Percentiles rank a stretch among this genome's conserved stretches.
phyloP scores from a whole-genome alignment of 1,140 invertebrate species.

The Trichonephila clavipes region DNA sequence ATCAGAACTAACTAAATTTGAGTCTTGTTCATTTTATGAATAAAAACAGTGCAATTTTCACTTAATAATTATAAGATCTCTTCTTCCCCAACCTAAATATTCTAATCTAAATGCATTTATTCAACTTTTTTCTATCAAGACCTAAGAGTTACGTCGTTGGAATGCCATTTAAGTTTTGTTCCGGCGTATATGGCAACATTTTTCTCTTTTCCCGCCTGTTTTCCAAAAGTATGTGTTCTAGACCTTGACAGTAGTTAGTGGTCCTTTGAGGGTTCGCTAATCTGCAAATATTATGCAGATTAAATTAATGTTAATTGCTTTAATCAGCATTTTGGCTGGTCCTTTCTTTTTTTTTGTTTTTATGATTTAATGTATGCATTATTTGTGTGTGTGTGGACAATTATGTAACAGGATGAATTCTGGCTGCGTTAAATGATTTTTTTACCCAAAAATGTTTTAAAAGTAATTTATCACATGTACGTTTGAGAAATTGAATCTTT shows the following conservation, averaged over 20 bases:
- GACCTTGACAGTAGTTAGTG: background rate
- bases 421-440: background rate
- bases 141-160: background rate
- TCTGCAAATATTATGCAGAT: constrained; percentile 56
- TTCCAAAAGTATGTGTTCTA: background rate
- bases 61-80: background rate
- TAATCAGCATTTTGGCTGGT: constrained; percentile 36
- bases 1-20: background rate
- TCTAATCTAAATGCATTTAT: constrained; percentile 24
- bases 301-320: constrained; percentile 55
- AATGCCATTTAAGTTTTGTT: background rate
- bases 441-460: background rate
- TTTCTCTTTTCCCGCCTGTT: background rate
- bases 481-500: background rate
- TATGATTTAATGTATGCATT: constrained; percentile 28
- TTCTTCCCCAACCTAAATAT: background rate
- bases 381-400: constrained; percentile 30
- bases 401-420: constrained; percentile 24
- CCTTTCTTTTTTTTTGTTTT: constrained; percentile 14
- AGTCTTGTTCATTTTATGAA: constrained; percentile 1
- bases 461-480: constrained; percentile 6
- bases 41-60: background rate
- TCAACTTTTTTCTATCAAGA: background rate
- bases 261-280: constrained; percentile 11
- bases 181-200: background rate